Conservation (phyloP, 2,113 vertebrate species). For the Stictonetta naevosa region DNA sequence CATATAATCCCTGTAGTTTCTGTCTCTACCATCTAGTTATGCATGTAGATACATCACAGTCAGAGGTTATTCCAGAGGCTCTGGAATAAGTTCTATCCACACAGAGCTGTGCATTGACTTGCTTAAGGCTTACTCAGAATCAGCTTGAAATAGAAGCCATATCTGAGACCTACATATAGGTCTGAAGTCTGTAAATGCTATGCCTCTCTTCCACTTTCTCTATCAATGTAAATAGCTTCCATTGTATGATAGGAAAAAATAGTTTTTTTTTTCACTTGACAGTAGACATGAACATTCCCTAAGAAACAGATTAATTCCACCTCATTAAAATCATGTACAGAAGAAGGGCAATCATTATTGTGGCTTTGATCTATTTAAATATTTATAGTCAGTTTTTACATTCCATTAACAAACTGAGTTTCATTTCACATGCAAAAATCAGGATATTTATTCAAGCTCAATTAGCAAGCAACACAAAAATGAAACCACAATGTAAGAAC, state of each 20-base stretch:
- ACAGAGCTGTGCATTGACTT: background rate
- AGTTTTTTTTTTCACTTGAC: background rate
- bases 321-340: background rate
- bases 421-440: background rate
- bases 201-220: background rate
- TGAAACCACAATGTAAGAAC: background rate
- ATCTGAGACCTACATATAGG: background rate
- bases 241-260: background rate
- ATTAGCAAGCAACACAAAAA: background rate
- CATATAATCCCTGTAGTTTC: background rate
- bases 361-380: background rate
- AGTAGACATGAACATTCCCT: background rate
- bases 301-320: background rate
- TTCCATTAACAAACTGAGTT: constrained; percentile 23
- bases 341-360: background rate
- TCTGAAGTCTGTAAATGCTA: background rate
- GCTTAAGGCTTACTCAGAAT: background rate
- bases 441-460: background rate
- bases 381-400: constrained; percentile 32
- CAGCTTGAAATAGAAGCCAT: background rate
- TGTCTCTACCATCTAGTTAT: background rate
- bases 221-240: background rate
- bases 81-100: background rate
- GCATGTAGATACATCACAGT: background rate
- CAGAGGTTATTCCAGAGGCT: background rate